Conservation (phyloP, 1,140 invertebrate genomes). For the Drosophila bipectinata region DNA sequence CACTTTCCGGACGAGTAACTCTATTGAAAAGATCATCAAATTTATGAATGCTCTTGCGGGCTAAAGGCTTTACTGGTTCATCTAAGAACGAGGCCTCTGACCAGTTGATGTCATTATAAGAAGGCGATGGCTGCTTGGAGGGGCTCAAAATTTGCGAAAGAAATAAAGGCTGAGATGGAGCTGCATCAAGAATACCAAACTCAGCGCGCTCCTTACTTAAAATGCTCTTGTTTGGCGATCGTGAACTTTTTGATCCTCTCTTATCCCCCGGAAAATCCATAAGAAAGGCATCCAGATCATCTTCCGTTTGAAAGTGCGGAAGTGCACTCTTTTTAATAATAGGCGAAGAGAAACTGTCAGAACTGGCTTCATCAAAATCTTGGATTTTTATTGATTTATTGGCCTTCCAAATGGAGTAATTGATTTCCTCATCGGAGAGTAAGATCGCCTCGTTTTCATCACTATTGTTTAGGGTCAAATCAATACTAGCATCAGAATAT, state of each 20-base stretch:
- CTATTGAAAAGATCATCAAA: slow-evolving; percentile 50
- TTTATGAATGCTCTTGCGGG: slow-evolving; percentile 56
- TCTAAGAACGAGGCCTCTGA: slow-evolving; percentile 69
- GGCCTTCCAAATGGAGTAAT: slow-evolving; percentile 81
- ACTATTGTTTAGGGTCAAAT: slow-evolving; percentile 58
- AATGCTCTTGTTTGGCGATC: slow-evolving; percentile 52
- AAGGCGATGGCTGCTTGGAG: background rate
- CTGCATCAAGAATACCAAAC: slow-evolving; percentile 75
- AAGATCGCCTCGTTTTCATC: slow-evolving; percentile 51
- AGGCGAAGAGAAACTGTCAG: slow-evolving; percentile 11
- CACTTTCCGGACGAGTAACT: slow-evolving; percentile 4
- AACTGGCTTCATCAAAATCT: slow-evolving; percentile 5
- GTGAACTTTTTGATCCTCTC: slow-evolving; percentile 28
- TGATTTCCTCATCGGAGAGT: slow-evolving; percentile 81
- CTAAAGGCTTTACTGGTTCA: slow-evolving; percentile 39
- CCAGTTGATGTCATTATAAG: slow-evolving; percentile 55
- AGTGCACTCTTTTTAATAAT: slow-evolving; percentile 22
- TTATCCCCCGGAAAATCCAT: slow-evolving; percentile 4
- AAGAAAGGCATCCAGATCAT: slow-evolving; percentile 51
- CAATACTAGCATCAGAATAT: slow-evolving; percentile 51
- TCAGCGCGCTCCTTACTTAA: slow-evolving; percentile 70
- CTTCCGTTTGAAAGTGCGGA: slow-evolving; percentile 49
- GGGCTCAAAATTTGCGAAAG: slow-evolving; percentile 42
- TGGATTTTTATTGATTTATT: slow-evolving; percentile 40
- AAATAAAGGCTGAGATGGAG: slow-evolving; percentile 51